These are phyloP conservation scores for Chrysaora quinquecirrha DNA, from an alignment of 30 jellyfish, hydroid and myxozoan species.

Conservation along the genomic window DNA sequence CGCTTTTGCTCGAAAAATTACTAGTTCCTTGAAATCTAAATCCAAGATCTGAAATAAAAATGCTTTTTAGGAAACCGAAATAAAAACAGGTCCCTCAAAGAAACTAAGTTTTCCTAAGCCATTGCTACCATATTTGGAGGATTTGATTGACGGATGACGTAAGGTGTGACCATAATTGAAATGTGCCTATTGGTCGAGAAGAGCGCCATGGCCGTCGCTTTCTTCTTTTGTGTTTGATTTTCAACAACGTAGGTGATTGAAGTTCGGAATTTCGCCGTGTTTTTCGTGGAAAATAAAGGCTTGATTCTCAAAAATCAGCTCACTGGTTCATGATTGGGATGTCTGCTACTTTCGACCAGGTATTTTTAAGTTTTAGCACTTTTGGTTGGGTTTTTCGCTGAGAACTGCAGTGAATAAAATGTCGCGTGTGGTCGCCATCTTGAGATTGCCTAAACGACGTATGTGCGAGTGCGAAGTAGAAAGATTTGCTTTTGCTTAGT, in stretches of 20 bases:
- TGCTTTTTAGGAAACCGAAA: too few relatives aligned
- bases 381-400: background rate
- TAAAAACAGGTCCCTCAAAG: too few relatives aligned
- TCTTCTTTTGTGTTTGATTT: constrained; percentile 6
- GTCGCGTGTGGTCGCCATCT: constrained; percentile 34
- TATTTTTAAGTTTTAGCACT: constrained; percentile 7
- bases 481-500: background rate
- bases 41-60: too few relatives aligned
- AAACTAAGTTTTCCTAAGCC: too few relatives aligned
- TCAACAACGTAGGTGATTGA: background rate
- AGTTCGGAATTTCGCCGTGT: background rate
- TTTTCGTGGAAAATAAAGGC: background rate
- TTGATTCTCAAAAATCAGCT: constrained; percentile 7
- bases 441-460: too few relatives aligned
- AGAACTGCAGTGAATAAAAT: background rate
- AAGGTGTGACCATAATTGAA: constrained; percentile 36
- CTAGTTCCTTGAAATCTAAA: too few relatives aligned
- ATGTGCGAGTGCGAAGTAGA: too few relatives aligned
- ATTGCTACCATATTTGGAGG: constrained; percentile 57
- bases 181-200: background rate
- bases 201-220: background rate
- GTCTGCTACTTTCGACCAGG: constrained; percentile 93
- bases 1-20: too few relatives aligned
- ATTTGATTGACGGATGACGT: constrained; percentile 77
- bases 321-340: constrained; percentile 72